Evolutionary conservation across 2,888 invertebrate genomes (phyloP).

Genomic region (Prosopocoilus inquinatus): DNA sequence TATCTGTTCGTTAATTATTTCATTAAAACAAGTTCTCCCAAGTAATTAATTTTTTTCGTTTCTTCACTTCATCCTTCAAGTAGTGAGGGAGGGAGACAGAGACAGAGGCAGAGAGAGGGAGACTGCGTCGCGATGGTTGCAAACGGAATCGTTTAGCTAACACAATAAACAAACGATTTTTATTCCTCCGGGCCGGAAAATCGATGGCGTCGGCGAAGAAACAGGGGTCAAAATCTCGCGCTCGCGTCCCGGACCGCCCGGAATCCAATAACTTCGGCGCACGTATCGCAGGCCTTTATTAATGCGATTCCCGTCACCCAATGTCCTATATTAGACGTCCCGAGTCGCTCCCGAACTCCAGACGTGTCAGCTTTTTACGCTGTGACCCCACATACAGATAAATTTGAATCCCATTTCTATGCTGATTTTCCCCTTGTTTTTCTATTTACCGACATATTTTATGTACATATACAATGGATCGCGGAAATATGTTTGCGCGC

Average conservation of each 20-base stretch:
- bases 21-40: no score
- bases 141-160: no score
- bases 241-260: constrained; percentile 16
- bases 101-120: no score
- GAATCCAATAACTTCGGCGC: constrained; percentile 39
- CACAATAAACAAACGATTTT: no score
- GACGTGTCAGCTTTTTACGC: neutral
- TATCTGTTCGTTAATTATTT: no score
- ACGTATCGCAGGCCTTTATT: constrained; percentile 39
- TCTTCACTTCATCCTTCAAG: no score
- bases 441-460: constrained; percentile 2
- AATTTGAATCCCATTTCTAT: constrained; percentile 5
- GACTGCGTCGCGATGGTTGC: no score
- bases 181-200: neutral
- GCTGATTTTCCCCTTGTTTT: constrained; percentile 3
- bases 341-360: neutral
- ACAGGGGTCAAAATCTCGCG: neutral
- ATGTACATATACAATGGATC: neutral
- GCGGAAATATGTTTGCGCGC: neutral
- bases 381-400: neutral
- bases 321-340: constrained; percentile 37
- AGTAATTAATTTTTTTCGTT: no score
- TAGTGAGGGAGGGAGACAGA: no score
- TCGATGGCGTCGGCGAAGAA: neutral
- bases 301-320: constrained; percentile 39